Evolutionary conservation across 2,888 invertebrate genomes (phyloP), one percentile per base, ranked within the genome.

Genomic region (Bhutanitis thaidina): DNA sequence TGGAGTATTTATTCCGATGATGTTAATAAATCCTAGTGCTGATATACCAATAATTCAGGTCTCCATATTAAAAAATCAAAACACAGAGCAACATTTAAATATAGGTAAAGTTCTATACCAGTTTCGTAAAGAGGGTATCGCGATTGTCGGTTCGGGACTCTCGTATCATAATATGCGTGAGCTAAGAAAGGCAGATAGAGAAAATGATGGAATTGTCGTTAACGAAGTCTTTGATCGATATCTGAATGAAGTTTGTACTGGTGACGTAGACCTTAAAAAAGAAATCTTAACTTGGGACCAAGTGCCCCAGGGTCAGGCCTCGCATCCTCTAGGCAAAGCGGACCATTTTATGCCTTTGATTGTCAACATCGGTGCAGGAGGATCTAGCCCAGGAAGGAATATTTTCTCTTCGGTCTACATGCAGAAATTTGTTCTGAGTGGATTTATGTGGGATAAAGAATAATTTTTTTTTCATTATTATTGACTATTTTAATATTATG

Each of bases 1-100:
- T 35, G 77, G 77, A 57, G 71, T 74, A 1, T 77, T 77, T 30
- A 69, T 77, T 51, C 77, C 77, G 0, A 77, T 77, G 77, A 69
- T 77, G 67, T 43, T 77, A 8, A 69, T 76, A 0, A 67, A 74
- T n/a, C 75, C 77, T 0, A 55, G 55, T n/a, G 75, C 76, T 0
- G 60, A 77, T 16, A 68, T 77, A 13, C 77, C 77, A 0, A 65
- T 77, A 7, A 52, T 77, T 1, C 77, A 77, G 58, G 51, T 77
- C 20, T 77, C 76, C 0, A 64, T 77, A 39, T 52, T 77, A 10
- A 62, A 62, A 20, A 75, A 65, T 15, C 76, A 77, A 55, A 55
- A 72, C 27, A 67, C 76, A 0, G 45, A 52, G 0, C 56, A 65
- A 3, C 77, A 77, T 58, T 75, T 62, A 25, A 62, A 65, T 7